phyloP scores from a whole-genome alignment of 2,888 invertebrate genomes.

The Cephalotes varians region DNA sequence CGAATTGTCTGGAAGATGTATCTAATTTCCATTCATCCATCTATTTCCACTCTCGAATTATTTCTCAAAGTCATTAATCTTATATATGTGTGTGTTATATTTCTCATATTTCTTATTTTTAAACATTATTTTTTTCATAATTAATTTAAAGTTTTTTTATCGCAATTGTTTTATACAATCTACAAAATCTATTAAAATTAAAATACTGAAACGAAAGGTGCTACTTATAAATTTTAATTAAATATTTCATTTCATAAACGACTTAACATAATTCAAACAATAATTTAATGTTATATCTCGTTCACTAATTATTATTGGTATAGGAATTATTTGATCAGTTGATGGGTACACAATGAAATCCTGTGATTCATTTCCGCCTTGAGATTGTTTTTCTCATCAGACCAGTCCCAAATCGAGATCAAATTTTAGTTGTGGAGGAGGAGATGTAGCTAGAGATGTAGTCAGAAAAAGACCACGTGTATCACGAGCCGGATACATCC shows the following conservation, averaged over 20 bases:
- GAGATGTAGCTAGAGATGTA: conserved; percentile 9
- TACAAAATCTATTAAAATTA: neutral
- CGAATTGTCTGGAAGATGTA: neutral
- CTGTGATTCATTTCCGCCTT: conserved; percentile 62
- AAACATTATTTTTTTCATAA: neutral
- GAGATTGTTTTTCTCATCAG: conserved; percentile 65
- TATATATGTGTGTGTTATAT: neutral
- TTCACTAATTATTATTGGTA: conserved; percentile 1
- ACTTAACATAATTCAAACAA: neutral
- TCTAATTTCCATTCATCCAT: too few species aligned
- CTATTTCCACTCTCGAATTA: neutral
- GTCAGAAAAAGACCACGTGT: conserved; percentile 50
- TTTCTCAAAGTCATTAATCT: neutral
- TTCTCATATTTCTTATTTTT: neutral
- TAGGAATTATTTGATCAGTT: conserved; percentile 41
- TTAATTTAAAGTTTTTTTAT: neutral
- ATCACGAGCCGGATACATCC: conserved; percentile 61
- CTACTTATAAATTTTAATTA: neutral
- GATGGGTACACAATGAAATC: conserved; percentile 63
- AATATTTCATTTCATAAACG: neutral
- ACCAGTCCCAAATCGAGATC: conserved; percentile 53
- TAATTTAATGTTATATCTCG: conserved; percentile 8
- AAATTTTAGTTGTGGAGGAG: conserved; percentile 61
- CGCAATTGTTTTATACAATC: neutral
- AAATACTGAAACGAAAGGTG: neutral